Base-by-base conservation (phyloP, 2,888 invertebrate species). In the Nomada flava region DNA sequence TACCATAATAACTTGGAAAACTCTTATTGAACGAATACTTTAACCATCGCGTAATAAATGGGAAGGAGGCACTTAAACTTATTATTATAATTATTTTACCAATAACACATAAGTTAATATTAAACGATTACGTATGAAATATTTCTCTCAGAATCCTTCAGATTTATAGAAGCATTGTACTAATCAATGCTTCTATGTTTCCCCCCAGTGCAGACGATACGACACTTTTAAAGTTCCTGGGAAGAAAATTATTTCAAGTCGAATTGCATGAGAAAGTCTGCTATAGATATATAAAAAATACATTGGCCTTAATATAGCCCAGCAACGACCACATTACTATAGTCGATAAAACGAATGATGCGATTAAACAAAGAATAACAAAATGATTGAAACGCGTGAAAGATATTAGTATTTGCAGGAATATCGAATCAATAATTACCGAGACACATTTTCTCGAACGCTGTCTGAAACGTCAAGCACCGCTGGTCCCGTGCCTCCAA, bases 391-490 rank as follows among this genome's bases (percentile, higher is more conserved):
- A 60, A 60, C 18, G 36, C 0, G 18, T 36, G 4, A 44, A 18
- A n/a, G 9, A 20, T 53, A 9, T 23, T 57, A 50, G 4, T 15
- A 29, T 29, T 5, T 57, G n/a, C 57, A 15, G 15, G 23, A 57
- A n/a, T 29, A n/a, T 20, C 5, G 4, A 26, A 13, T 13, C n/a
- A 57, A 5, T 26, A 26, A n/a, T 60, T 60, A 18, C 9, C n/a
- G 2, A 13, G 9, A 2, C 55, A 60, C 13, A 63, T 75, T 57
- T 57, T 3, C 52, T 29, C 23, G 36, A 76, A 36, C 52, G n/a
- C 53, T n/a, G 76, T 5, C 53, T 26, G 62, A 2, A 18, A 59
- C 7, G 50, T 60, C 44, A 76, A 71, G 62, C 42, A 53, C 23
- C n/a, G 36, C 20, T 26, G 52, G 50, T 36, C 55, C 67, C 23